Evolutionary conservation across 2,113 vertebrate species (phyloP).

Genomic region (Eclectus roratus): DNA sequence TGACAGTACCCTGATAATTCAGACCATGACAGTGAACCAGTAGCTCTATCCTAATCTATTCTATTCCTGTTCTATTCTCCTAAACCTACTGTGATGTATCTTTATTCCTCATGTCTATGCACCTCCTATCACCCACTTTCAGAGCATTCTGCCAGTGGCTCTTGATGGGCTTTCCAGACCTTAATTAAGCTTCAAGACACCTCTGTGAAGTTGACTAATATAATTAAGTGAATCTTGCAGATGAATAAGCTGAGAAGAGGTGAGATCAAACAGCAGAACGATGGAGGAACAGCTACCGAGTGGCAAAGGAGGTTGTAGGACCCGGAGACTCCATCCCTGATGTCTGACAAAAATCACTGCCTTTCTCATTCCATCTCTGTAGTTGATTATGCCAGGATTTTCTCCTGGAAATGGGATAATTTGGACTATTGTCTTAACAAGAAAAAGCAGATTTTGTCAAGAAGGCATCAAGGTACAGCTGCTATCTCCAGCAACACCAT

Average conservation of each 20-base stretch:
- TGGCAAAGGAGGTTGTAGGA: background rate
- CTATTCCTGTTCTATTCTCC: background rate
- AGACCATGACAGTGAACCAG: fast-evolving
- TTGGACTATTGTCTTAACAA: background rate
- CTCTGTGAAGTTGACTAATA: conserved; percentile 41
- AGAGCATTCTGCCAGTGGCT: background rate
- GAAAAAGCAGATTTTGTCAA: background rate
- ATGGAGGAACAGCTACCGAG: background rate
- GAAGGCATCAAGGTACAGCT: background rate
- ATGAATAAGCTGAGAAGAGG: conserved; percentile 21
- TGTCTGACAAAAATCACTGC: background rate
- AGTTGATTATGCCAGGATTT: background rate
- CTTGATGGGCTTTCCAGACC: background rate
- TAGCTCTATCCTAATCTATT: fast-evolving
- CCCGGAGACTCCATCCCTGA: background rate
- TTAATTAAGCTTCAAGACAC: conserved; percentile 52
- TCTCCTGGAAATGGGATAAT: background rate
- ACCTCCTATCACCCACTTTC: background rate
- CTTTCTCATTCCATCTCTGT: background rate
- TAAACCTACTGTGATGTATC: fast-evolving
- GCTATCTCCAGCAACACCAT: background rate
- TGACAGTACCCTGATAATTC: background rate
- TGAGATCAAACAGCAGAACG: background rate
- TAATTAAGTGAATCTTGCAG: conserved; percentile 39
- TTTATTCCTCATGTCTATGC: background rate